Conservation (phyloP, 2,113 vertebrate species). For the Collichthys lucidus region DNA sequence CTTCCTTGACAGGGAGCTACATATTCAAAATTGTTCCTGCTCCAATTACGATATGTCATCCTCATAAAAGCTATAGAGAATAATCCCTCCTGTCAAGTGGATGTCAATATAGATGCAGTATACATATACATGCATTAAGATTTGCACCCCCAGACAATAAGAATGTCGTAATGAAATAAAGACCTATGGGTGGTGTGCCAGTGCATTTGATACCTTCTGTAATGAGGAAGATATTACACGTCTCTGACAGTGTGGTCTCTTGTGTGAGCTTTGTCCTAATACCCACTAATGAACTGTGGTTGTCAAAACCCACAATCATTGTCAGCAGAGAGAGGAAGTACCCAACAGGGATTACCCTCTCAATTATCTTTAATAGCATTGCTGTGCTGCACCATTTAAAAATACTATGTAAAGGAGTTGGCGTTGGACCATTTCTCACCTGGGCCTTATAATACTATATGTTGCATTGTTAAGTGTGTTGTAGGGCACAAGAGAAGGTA, state of each 20-base stretch:
- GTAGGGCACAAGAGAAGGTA: neutral
- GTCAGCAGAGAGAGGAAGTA: constrained; percentile 42
- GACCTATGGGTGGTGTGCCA: constrained; percentile 33
- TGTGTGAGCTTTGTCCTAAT: constrained; percentile 50
- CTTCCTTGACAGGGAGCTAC: neutral
- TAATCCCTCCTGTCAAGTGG: constrained; percentile 5
- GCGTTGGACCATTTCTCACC: neutral
- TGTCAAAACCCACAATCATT: constrained; percentile 67
- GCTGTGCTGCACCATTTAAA: constrained; percentile 39
- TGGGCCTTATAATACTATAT: neutral
- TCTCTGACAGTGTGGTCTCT: constrained; percentile 43
- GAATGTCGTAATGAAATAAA: constrained; percentile 27
- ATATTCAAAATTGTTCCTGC: neutral
- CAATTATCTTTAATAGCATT: constrained; percentile 52
- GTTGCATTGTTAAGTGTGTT: neutral
- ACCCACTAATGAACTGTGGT: constrained; percentile 66
- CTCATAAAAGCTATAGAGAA: constrained; percentile 30
- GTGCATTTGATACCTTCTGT: constrained; percentile 42
- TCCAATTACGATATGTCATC: constrained; percentile 3
- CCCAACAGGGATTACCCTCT: constrained; percentile 44
- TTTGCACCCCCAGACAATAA: constrained; percentile 22
- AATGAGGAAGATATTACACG: constrained; percentile 51
- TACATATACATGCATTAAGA: constrained; percentile 37
- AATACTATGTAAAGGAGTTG: neutral
- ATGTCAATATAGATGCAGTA: constrained; percentile 6